phyloP scores from a whole-genome alignment of 2,888 invertebrate genomes.

The Caenorhabditis sinica region DNA sequence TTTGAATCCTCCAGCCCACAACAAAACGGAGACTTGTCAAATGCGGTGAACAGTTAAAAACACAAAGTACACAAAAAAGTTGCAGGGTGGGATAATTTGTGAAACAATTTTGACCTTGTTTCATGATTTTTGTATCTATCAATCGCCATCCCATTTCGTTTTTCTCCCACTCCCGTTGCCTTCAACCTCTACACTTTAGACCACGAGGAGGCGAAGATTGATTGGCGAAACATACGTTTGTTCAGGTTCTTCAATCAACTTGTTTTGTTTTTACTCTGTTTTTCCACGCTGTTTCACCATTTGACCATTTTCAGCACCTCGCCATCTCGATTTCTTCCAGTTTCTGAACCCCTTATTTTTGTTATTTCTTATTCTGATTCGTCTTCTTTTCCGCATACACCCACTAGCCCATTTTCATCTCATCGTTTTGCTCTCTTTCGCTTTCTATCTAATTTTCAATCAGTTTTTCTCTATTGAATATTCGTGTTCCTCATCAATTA shows the following conservation, averaged over 20 bases:
- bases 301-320: constrained; percentile 22
- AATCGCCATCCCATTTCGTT: constrained; percentile 33
- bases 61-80: constrained; percentile 1
- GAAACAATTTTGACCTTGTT: constrained; percentile 56
- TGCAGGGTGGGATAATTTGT: constrained; percentile 31
- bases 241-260: constrained; percentile 45
- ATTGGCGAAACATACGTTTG: constrained; percentile 51
- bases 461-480: constrained; percentile 39
- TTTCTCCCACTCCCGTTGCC: constrained; percentile 3
- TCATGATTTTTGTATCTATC: constrained; percentile 55
- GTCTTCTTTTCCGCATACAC: not conserved
- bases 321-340: not conserved
- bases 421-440: constrained; percentile 15
- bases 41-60: constrained; percentile 21
- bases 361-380: not conserved
- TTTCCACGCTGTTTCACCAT: constrained; percentile 27
- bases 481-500: constrained; percentile 59
- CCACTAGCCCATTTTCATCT: constrained; percentile 5
- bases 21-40: not conserved
- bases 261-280: constrained; percentile 32
- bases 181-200: constrained; percentile 20
- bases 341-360: not conserved
- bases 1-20: not conserved
- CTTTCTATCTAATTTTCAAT: constrained; percentile 39
- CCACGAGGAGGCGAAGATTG: constrained; percentile 44